Conservation (phyloP, 2,113 vertebrate genomes). For the Amphilophus citrinellus region DNA sequence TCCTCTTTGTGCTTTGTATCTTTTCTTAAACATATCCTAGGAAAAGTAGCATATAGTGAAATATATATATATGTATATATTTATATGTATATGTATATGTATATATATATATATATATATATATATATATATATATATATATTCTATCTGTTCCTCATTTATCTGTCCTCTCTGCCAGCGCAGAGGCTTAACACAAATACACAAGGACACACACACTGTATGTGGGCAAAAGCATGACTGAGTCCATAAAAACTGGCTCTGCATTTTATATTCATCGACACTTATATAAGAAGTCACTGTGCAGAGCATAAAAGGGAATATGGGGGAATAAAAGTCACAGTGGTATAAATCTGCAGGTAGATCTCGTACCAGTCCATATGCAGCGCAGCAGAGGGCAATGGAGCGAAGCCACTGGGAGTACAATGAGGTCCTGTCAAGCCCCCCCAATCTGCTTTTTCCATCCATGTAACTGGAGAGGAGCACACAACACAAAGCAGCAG, state of each 20-base stretch:
- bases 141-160: constrained; percentile 43
- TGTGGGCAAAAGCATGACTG: constrained; percentile 6
- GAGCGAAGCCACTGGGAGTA: constrained; percentile 12
- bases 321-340: constrained; percentile 36
- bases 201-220: background rate
- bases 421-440: constrained; percentile 42
- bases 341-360: constrained; percentile 29
- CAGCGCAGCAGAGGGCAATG: constrained; percentile 17
- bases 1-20: constrained; percentile 47
- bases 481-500: constrained; percentile 76
- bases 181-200: constrained; percentile 35
- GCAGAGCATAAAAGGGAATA: constrained; percentile 29
- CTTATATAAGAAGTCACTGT: constrained; percentile 26
- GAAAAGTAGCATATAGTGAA: constrained; percentile 1
- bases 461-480: constrained; percentile 70
- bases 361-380: constrained; percentile 43
- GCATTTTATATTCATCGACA: constrained; percentile 32
- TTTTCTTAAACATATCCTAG: constrained; percentile 29
- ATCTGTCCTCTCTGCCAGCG: constrained; percentile 30
- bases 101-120: too few species aligned
- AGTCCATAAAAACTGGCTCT: constrained; percentile 25
- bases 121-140: too few species aligned
- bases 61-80: too few species aligned
- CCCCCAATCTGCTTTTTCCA: constrained; percentile 31
- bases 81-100: too few species aligned